These are phyloP conservation scores for Numida meleagris DNA, from an alignment of 2,113 vertebrate genomes.

Conservation along the genomic window DNA sequence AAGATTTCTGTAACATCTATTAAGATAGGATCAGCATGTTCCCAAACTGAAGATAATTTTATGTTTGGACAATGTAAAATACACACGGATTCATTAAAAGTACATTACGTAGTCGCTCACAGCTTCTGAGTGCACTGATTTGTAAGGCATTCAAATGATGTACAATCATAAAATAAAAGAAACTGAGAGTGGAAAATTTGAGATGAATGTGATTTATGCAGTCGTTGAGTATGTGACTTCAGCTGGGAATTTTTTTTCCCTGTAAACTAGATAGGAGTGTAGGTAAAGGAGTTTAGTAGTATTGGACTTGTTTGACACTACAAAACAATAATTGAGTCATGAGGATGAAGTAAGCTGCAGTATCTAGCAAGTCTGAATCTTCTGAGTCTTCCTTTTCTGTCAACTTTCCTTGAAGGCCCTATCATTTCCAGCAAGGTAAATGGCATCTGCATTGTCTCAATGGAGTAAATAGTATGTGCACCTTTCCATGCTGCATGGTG, in stretches of 20 bases:
- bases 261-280: neutral
- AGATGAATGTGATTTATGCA: neutral
- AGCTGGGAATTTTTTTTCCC: neutral
- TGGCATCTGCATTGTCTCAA: neutral
- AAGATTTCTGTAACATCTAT: neutral
- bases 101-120: neutral
- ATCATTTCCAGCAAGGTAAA: neutral
- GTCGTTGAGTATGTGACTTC: neutral
- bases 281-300: neutral
- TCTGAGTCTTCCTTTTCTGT: neutral
- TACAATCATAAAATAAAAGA: neutral
- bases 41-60: too few species aligned
- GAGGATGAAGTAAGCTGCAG: neutral
- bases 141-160: neutral
- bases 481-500: fast-evolving
- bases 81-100: neutral
- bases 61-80: neutral
- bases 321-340: fast-evolving
- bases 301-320: neutral
- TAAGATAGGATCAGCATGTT: neutral
- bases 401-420: neutral
- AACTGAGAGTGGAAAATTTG: neutral
- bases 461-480: neutral
- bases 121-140: neutral
- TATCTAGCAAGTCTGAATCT: neutral